Percentiles rank a stretch among this genome's conserved stretches.
Conservation (phyloP, 1,140 invertebrate species). For the Kradibia gibbosae region DNA sequence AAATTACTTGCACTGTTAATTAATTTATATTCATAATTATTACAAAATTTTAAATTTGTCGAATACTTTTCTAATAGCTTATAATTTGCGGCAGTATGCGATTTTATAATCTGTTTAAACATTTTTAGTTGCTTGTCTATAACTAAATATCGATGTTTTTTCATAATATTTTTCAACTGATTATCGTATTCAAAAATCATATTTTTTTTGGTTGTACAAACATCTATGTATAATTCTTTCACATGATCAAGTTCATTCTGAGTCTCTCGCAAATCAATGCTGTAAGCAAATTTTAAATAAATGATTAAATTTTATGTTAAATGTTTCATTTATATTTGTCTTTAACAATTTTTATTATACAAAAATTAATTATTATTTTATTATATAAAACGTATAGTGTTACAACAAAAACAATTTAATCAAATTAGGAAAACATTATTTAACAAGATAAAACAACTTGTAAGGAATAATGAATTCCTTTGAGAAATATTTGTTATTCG, state of each 20-base stretch:
- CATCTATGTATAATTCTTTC: conserved; percentile 69
- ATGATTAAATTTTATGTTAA: too few species aligned
- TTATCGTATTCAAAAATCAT: conserved; percentile 27
- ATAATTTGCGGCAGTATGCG: background rate
- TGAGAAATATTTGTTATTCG: too few species aligned
- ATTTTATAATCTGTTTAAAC: conserved; percentile 1
- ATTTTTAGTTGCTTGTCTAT: background rate
- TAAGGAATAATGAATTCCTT: too few species aligned
- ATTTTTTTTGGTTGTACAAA: conserved; percentile 67
- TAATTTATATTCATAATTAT: background rate
- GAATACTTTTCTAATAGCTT: background rate
- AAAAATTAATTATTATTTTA: too few species aligned
- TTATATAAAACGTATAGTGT: too few species aligned
- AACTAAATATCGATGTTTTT: background rate
- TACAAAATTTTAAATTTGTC: background rate
- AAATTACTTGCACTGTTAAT: background rate
- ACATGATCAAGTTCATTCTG: conserved; percentile 68
- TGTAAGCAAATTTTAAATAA: too few species aligned
- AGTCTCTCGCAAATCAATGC: conserved; percentile 68
- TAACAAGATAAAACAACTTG: too few species aligned
- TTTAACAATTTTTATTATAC: too few species aligned
- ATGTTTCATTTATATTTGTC: too few species aligned
- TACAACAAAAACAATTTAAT: too few species aligned
- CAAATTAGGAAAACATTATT: too few species aligned
- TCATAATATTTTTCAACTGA: background rate